phyloP scores from a whole-genome alignment of 2,797 vertebrate species.

The Enteromius trimaculatus region DNA sequence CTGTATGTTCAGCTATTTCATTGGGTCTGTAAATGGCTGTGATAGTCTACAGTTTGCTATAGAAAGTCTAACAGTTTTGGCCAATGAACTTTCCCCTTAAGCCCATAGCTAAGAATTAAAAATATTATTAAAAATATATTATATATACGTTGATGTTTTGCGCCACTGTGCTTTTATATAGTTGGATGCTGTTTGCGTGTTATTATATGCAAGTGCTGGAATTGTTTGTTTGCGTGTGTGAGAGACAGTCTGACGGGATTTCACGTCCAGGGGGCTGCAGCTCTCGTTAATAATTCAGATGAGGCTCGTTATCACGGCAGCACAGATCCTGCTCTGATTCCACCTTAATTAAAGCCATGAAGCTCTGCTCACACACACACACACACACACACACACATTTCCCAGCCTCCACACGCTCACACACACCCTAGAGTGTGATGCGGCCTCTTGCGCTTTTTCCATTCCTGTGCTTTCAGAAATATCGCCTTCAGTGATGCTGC shows the following conservation, averaged over 20 bases:
- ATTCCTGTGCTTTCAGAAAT: neutral
- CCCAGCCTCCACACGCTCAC: constrained; percentile 11
- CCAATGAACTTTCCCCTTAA: neutral
- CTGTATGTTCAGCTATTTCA: neutral
- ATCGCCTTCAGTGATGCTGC: neutral
- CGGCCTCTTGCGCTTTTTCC: neutral
- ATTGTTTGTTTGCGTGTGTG: constrained; percentile 47
- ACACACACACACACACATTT: neutral
- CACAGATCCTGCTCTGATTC: constrained; percentile 63
- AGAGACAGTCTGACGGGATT: constrained; percentile 53
- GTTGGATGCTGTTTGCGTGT: constrained; percentile 3
- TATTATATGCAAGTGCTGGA: constrained; percentile 36
- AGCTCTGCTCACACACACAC: constrained; percentile 40
- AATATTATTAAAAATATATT: neutral
- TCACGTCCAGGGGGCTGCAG: constrained; percentile 53
- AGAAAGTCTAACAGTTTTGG: neutral
- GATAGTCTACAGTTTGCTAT: no score
- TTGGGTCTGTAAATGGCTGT: neutral
- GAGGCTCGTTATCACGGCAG: constrained; percentile 65
- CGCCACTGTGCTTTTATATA: neutral
- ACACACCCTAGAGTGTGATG: constrained; percentile 15
- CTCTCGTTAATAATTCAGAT: constrained; percentile 68
- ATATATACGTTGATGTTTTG: neutral
- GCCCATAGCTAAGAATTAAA: neutral
- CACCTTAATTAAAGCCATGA: constrained; percentile 62